These are phyloP conservation scores for Tipula confusa DNA, from an alignment of 2,888 invertebrate genomes.

Conservation along the genomic window DNA sequence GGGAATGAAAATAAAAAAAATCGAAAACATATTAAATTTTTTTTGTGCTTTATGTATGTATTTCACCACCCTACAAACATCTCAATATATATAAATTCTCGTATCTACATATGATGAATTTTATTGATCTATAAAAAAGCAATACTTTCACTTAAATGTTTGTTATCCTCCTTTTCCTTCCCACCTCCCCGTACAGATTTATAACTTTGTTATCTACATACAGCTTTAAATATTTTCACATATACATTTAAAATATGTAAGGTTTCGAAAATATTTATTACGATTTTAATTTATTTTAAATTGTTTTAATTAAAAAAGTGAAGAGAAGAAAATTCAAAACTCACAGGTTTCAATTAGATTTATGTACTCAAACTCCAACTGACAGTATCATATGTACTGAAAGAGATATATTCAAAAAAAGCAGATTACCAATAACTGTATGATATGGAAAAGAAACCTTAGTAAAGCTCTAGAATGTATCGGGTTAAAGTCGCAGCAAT, in stretches of 20 bases:
- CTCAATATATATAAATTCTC: background rate
- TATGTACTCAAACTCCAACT: no score
- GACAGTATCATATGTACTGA: no score
- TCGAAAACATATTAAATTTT: background rate
- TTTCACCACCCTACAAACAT: background rate
- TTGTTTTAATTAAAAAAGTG: background rate
- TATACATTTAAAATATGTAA: background rate
- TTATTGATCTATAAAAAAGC: conserved; percentile 20
- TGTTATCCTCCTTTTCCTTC: no score
- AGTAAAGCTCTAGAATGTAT: no score
- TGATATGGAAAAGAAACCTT: no score
- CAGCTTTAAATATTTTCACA: background rate
- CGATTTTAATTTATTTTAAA: background rate
- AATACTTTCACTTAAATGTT: background rate
- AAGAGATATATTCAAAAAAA: no score
- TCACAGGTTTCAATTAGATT: background rate
- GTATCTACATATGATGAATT: background rate
- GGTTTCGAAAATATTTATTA: background rate
- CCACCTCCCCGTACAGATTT: background rate
- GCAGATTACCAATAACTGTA: no score
- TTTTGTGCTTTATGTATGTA: background rate
- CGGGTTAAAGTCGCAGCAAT: no score
- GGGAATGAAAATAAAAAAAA: no score
- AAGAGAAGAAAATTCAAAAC: background rate
- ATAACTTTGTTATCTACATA: background rate